Conservation (phyloP, 64 coral and sea anemone genomes). For the Stichodactyla helianthus region DNA sequence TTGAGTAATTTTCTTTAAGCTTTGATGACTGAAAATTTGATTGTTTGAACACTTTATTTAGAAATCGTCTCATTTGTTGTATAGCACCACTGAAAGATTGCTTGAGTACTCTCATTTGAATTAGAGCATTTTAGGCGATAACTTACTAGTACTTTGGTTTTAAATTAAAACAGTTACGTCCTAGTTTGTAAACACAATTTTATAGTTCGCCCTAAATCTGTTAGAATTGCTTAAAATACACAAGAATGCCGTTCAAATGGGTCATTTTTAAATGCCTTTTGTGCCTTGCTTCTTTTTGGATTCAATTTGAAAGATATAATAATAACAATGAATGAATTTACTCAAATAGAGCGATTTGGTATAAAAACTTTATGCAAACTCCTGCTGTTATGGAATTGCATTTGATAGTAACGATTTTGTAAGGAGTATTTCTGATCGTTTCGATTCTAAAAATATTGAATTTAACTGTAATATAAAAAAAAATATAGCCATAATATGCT, state of each 20-base stretch:
- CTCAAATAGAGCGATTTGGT: constrained; percentile 3
- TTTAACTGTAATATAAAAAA: not conserved
- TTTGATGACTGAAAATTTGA: constrained; percentile 14
- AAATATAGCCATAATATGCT: no score
- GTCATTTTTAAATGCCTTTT: no score
- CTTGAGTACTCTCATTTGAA: constrained; percentile 16
- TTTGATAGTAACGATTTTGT: not conserved
- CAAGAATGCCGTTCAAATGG: no score
- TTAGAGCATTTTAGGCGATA: constrained; percentile 20
- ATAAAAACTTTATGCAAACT: not conserved
- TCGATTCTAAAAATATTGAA: not conserved
- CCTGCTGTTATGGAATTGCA: not conserved
- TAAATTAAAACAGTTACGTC: constrained; percentile 1
- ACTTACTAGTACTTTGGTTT: not conserved
- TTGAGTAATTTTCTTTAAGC: not conserved
- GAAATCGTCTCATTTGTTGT: constrained; percentile 6
- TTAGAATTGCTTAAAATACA: not conserved
- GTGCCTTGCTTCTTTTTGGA: not conserved
- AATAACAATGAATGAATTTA: not conserved
- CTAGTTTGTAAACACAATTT: constrained; percentile 12
- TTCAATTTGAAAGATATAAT: not conserved
- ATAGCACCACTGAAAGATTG: not conserved
- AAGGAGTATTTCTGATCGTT: not conserved
- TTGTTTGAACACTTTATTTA: constrained; percentile 29
- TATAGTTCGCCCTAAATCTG: not conserved